A percentile compares a stretch with the other conserved stretches of the same genome.
phyloP scores from a whole-genome alignment of 2,797 vertebrate genomes.

The Oreochromis grahami region DNA sequence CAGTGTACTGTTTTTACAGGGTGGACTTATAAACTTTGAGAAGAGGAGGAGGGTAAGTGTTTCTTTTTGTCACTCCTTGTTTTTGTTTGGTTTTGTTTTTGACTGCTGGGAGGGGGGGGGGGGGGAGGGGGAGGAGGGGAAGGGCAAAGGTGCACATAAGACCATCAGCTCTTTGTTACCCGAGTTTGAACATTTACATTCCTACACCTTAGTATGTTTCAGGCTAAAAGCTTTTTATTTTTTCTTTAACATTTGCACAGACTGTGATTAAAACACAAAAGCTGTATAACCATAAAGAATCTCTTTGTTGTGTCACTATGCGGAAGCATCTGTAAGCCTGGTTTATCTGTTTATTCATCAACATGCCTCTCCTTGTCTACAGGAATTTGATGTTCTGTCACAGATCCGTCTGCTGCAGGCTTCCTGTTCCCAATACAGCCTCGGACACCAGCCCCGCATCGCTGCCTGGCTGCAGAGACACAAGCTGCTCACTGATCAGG shows the following conservation, averaged over 20 bases:
- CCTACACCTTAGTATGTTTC: background rate
- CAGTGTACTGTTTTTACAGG: slow-evolving; percentile 57
- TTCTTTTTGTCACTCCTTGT: background rate
- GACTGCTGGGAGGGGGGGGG: background rate
- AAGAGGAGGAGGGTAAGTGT: slow-evolving; percentile 83
- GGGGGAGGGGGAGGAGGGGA: background rate
- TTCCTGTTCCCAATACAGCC: slow-evolving; percentile 73
- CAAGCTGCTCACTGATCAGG: slow-evolving; percentile 78
- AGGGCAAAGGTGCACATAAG: background rate
- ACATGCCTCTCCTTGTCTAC: background rate
- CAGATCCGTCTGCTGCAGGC: slow-evolving; percentile 79
- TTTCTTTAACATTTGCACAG: background rate
- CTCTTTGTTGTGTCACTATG: background rate
- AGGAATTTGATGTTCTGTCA: slow-evolving; percentile 86
- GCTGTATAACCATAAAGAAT: background rate
- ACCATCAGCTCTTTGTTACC: background rate
- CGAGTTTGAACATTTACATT: background rate
- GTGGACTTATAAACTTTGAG: slow-evolving; percentile 84
- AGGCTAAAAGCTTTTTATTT: background rate
- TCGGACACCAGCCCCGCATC: slow-evolving; percentile 67
- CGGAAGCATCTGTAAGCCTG: background rate
- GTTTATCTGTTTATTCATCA: background rate
- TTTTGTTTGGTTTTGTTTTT: background rate
- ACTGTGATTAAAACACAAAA: background rate
- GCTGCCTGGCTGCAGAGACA: slow-evolving; percentile 71